phyloP scores from a whole-genome alignment of 1,140 invertebrate species.

The Drosophila willistoni region DNA sequence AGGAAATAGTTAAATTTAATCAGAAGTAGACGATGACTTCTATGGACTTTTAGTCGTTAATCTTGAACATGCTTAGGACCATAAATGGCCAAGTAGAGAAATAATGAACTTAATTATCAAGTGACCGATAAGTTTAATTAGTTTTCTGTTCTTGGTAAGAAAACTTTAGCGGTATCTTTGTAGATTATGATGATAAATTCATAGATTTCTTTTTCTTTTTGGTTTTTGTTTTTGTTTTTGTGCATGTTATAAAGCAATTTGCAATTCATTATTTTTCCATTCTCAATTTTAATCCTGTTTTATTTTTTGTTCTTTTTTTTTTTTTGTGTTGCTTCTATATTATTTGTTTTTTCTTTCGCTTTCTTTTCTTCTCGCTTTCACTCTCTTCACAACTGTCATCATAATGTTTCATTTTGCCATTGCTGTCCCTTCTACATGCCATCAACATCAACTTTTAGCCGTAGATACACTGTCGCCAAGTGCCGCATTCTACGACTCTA shows the following conservation, averaged over 20 bases:
- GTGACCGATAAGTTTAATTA: too few relatives aligned
- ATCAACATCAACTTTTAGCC: slow-evolving; percentile 6
- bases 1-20: too few relatives aligned
- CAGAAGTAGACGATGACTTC: too few relatives aligned
- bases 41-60: too few relatives aligned
- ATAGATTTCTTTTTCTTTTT: background rate
- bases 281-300: slow-evolving; percentile 67
- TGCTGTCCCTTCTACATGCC: background rate
- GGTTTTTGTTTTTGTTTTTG: slow-evolving; percentile 11
- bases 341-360: background rate
- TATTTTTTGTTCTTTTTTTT: background rate
- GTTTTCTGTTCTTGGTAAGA: too few relatives aligned
- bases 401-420: slow-evolving; percentile 20
- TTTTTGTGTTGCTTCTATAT: background rate
- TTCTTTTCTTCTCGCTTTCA: background rate
- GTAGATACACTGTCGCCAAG: background rate
- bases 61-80: too few relatives aligned
- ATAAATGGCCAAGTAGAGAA: too few relatives aligned
- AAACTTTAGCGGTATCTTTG: too few relatives aligned
- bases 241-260: slow-evolving; percentile 47
- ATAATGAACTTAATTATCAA: too few relatives aligned
- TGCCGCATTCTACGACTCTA: slow-evolving; percentile 2
- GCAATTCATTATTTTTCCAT: slow-evolving; percentile 72
- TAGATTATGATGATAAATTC: background rate
- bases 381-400: slow-evolving; percentile 16